phyloP scores from a whole-genome alignment of 2,113 vertebrate genomes.

The Ictidomys tridecemlineatus region DNA sequence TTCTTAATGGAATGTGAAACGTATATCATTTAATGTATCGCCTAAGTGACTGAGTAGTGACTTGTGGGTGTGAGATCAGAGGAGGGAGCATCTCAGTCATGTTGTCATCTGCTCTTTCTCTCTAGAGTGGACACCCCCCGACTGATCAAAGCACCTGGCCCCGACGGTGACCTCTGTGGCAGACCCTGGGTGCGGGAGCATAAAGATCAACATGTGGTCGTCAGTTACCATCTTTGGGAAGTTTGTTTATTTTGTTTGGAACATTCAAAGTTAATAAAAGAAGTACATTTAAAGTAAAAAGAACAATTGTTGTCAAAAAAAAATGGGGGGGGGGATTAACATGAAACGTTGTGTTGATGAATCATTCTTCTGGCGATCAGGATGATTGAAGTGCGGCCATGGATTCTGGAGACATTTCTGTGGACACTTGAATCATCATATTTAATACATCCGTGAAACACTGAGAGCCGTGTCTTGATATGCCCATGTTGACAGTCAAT shows the following conservation, averaged over 20 bases:
- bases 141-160: no score
- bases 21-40: neutral
- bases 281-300: neutral
- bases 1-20: neutral
- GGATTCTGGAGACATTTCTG: neutral
- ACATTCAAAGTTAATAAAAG: neutral
- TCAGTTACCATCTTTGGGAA: neutral
- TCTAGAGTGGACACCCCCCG: neutral
- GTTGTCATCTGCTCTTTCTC: neutral
- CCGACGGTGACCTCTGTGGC: fast-evolving
- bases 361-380: neutral
- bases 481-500: neutral
- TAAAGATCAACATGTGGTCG: neutral
- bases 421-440: neutral
- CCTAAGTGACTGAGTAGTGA: neutral
- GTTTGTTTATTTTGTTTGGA: neutral
- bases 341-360: neutral
- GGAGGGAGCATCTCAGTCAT: neutral
- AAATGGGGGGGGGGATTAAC: neutral
- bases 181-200: fast-evolving
- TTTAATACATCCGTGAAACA: no score
- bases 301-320: no score
- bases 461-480: no score
- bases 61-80: neutral
- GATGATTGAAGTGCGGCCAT: neutral